These are phyloP conservation scores for Caenorhabditis japonica DNA, from an alignment of 2,888 invertebrate species.

Conservation along the genomic window DNA sequence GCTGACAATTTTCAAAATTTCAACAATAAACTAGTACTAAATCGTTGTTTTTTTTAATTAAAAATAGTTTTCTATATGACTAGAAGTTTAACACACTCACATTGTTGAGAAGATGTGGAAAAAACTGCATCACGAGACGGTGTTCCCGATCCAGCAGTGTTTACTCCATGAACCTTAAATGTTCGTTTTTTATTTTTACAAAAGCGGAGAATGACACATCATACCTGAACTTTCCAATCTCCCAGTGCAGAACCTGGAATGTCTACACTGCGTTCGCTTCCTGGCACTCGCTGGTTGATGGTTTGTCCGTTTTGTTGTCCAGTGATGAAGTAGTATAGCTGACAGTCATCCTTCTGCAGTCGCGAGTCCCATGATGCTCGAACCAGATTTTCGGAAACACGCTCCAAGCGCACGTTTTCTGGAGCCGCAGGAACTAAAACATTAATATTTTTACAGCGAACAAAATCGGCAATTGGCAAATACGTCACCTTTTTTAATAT, in stretches of 20 bases:
- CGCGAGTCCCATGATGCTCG: slow-evolving; percentile 66
- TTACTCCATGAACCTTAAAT: slow-evolving; percentile 63
- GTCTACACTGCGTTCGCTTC: slow-evolving; percentile 65
- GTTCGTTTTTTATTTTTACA: neutral
- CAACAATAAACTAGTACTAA: neutral
- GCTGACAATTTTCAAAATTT: slow-evolving; percentile 24
- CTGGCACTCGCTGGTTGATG: slow-evolving; percentile 56
- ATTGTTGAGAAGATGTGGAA: slow-evolving; percentile 55
- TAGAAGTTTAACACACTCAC: slow-evolving; percentile 48
- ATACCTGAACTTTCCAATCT: slow-evolving; percentile 60
- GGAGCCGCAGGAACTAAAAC: slow-evolving; percentile 63
- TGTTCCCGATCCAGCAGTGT: slow-evolving; percentile 72
- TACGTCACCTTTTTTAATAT: too few species aligned
- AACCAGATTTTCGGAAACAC: slow-evolving; percentile 57
- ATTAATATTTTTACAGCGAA: neutral
- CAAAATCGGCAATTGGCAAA: too few species aligned
- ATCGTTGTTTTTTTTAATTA: neutral
- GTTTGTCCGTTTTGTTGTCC: slow-evolving; percentile 63
- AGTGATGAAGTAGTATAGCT: slow-evolving; percentile 72
- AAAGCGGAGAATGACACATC: neutral
- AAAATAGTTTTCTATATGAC: neutral
- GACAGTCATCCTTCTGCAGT: slow-evolving; percentile 64
- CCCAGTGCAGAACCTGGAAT: slow-evolving; percentile 56
- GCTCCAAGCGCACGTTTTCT: slow-evolving; percentile 64
- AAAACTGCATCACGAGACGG: slow-evolving; percentile 65